Evolutionary conservation across 2,888 invertebrate species (phyloP), one percentile per base, ranked within the genome.

Genomic region (Ophion obscuratus): DNA sequence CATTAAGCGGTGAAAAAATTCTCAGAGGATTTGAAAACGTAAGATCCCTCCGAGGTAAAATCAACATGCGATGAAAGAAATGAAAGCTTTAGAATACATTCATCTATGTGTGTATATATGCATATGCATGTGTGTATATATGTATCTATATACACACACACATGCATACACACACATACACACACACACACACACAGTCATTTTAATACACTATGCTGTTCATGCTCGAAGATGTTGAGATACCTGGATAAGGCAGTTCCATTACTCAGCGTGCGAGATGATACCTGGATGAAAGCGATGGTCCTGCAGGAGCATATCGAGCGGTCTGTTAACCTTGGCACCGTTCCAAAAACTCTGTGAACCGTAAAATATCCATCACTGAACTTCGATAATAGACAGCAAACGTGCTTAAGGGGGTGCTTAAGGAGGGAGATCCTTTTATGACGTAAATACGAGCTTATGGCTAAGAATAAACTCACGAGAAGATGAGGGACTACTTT

Each of bases 11-110:
- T 81, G 83, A 75, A 81, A 81, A 64, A 81, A 83, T 79, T 75
- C 84, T 86, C 81, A 67, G 70, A 57, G 44, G 74, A 40, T 57
- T 66, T 74, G 71, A 66, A 62, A 81, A 77, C 83, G 27, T 9
- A 53, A n/a, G 6, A 59, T 61, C 75, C 74, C 73, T n/a, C 59
- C 47, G 73, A 74, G 74, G 74, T 31, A 73, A 85, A 87, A 87
- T 85, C 87, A 78, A 87, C 83, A 77, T 57, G 66, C 27, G 83
- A 80, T 85, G 85, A 87, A 84, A 81, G 85, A 87, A 74, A 84
- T 62, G 66, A 79, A 61, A 78, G 70, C 71, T 74, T 73, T 68
- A 36, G 17, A 24, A 24, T 14, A 40, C 36, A 24, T 27, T 44
- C 66, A 17, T 59, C 17, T 61, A 47, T 44, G 47, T 62, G n/a